Conservation (phyloP, 2,797 vertebrate genomes). For the Trachurus trachurus region DNA sequence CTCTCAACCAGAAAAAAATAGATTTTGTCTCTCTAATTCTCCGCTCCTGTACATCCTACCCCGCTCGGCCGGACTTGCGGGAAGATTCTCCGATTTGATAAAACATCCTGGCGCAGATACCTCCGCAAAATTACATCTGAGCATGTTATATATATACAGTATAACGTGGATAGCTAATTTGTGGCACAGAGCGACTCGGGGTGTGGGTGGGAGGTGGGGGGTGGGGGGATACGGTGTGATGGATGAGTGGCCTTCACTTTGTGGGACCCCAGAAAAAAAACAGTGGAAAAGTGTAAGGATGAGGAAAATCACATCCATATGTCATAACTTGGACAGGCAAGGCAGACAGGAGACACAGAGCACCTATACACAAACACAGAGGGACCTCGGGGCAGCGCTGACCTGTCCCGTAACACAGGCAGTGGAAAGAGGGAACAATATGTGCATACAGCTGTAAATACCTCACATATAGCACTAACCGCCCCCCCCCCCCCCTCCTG, state of each 20-base stretch:
- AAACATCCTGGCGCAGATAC: constrained; percentile 42
- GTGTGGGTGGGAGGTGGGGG: no score
- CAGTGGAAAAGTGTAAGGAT: constrained; percentile 73
- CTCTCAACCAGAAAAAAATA: constrained; percentile 19
- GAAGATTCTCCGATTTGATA: constrained; percentile 33
- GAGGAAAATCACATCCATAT: constrained; percentile 85
- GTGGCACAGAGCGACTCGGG: constrained; percentile 25
- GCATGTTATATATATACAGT: constrained; percentile 30
- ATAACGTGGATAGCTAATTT: constrained; percentile 33
- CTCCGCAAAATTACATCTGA: constrained; percentile 27
- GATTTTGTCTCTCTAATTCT: constrained; percentile 19
- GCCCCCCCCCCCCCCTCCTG: background rate
- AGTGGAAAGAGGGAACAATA: constrained; percentile 34
- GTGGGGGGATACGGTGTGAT: constrained; percentile 46
- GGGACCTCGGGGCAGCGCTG: constrained; percentile 34
- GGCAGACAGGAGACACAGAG: constrained; percentile 43
- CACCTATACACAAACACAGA: constrained; percentile 52
- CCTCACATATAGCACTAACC: constrained; percentile 18
- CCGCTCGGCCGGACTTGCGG: constrained; percentile 18
- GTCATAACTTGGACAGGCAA: constrained; percentile 70
- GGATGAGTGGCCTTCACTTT: constrained; percentile 66
- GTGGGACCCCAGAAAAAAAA: constrained; percentile 53
- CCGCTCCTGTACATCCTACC: constrained; percentile 21
- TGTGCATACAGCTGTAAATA: constrained; percentile 40
- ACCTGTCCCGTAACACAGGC: constrained; percentile 37